Evolutionary conservation across 2,888 invertebrate species (phyloP), one percentile per base, ranked within the genome.

Genomic region (Harpalus rubripes): DNA sequence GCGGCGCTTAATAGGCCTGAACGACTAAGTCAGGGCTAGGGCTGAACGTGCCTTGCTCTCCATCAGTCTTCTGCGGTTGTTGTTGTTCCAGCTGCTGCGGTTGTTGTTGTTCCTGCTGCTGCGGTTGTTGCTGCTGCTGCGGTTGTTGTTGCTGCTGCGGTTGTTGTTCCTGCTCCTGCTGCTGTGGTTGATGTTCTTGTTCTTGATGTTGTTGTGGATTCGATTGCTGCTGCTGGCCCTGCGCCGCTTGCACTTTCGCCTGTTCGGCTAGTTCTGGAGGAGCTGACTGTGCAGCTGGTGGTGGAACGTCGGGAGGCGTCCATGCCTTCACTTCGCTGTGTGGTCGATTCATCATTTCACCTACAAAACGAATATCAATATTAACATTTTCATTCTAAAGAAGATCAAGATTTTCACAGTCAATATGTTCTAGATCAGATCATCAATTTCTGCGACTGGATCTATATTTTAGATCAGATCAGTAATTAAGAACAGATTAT

Each of bases 311-410:
- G 87, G 94, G 93, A 65, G 94, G 94, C 86, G 94, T 94, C 92
- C 95, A 95, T 87, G 95, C 95, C 92, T 96, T 96, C 90, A 96
- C 95, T 93, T 97, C 97, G 92, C 96, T 96, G 92, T 96, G 96
- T 91, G 96, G 96, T 92, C 96, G 95, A 92, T 95, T 96, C 91
- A 95, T 94, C 91, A 94, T 94, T 91, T 96, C 96, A 92, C 95
- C 95, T 96, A 87, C 87, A 59, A 59, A 59, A 59, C 18, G 59
- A n/a, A 59, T 59, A 16, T 22, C 22, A 22, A 22, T 22, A 22
- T 22, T 22, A 22, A 22, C 3, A 22, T 22, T 22, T 22, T 22
- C 3, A 22, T 22, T 22, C 22, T 22, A 22, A 22, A 22, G 22
- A 22, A 22, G 22, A n/a, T n/a, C n/a, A n/a, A n/a, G n/a, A n/a